A percentile compares a stretch with the other conserved stretches of the same genome.
Evolutionary conservation across 1,140 invertebrate species (phyloP).

Genomic region (Aphelenchoides avenae): DNA sequence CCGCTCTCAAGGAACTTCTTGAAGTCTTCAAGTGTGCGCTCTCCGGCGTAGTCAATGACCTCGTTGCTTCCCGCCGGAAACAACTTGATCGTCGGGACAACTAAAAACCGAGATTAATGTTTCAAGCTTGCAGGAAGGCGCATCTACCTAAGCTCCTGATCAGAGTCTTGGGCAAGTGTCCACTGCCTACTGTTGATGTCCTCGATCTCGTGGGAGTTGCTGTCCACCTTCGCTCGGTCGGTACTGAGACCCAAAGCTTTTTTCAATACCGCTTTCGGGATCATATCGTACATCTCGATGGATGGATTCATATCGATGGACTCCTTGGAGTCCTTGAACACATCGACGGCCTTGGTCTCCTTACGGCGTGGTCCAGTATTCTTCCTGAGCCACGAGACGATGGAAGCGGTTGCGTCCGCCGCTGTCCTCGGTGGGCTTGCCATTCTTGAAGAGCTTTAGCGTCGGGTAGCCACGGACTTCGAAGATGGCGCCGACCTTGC

Average conservation of each 20-base stretch:
- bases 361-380: conserved; percentile 86
- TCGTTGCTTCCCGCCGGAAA: conserved; percentile 66
- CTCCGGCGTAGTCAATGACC: conserved; percentile 86
- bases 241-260: conserved; percentile 64
- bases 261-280: conserved; percentile 3
- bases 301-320: conserved; percentile 78
- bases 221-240: conserved; percentile 95
- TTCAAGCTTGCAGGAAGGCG: too few relatives aligned
- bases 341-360: conserved; percentile 72
- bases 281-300: conserved; percentile 88
- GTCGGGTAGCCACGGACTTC: conserved; percentile 86
- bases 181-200: conserved; percentile 69
- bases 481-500: conserved; percentile 89
- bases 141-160: too few relatives aligned
- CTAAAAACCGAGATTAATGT: too few relatives aligned
- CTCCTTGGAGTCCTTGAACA: conserved; percentile 77
- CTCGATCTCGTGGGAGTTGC: conserved; percentile 91
- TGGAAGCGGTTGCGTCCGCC: conserved; percentile 84
- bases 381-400: conserved; percentile 87
- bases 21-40: conserved; percentile 86
- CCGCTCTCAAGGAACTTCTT: conserved; percentile 80
- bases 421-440: conserved; percentile 75
- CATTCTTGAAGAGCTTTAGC: conserved; percentile 90
- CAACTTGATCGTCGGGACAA: conserved; percentile 92
- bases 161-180: background rate